These are phyloP conservation scores for Drosophila pandora DNA, from an alignment of 1,140 invertebrate species.

Conservation along the genomic window DNA sequence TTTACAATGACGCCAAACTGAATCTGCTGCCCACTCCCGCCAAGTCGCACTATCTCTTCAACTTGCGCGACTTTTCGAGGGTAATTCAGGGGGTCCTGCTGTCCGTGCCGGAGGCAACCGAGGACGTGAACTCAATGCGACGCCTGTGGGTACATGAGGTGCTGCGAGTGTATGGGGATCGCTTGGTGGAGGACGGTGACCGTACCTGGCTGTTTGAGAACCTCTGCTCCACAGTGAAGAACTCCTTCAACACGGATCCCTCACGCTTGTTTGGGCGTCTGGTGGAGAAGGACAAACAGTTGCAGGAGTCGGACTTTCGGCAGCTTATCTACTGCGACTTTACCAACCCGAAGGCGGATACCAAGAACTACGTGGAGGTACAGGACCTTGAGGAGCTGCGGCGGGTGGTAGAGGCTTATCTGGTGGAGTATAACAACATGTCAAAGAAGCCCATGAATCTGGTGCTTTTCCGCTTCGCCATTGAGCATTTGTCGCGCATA, in stretches of 20 bases:
- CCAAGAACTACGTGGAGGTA: constrained; percentile 94
- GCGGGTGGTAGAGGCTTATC: constrained; percentile 94
- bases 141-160: constrained; percentile 97
- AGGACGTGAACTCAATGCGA: constrained; percentile 94
- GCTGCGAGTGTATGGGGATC: constrained; percentile 96
- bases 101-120: constrained; percentile 96
- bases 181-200: constrained; percentile 93
- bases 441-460: constrained; percentile 99
- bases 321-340: constrained; percentile 98
- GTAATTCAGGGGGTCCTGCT: constrained; percentile 96
- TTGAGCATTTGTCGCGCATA: constrained; percentile 97
- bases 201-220: constrained; percentile 92
- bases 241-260: constrained; percentile 84
- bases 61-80: constrained; percentile 96
- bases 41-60: constrained; percentile 98
- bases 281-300: constrained; percentile 72
- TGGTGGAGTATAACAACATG: constrained; percentile 97
- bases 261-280: constrained; percentile 70
- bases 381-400: constrained; percentile 92
- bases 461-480: constrained; percentile 96
- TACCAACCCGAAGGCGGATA: constrained; percentile 95
- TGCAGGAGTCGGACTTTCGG: constrained; percentile 87
- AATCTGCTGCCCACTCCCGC: constrained; percentile 95
- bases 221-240: constrained; percentile 86
- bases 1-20: constrained; percentile 93